phyloP scores from a whole-genome alignment of 2,888 invertebrate genomes.

The Lapara coniferarum region DNA sequence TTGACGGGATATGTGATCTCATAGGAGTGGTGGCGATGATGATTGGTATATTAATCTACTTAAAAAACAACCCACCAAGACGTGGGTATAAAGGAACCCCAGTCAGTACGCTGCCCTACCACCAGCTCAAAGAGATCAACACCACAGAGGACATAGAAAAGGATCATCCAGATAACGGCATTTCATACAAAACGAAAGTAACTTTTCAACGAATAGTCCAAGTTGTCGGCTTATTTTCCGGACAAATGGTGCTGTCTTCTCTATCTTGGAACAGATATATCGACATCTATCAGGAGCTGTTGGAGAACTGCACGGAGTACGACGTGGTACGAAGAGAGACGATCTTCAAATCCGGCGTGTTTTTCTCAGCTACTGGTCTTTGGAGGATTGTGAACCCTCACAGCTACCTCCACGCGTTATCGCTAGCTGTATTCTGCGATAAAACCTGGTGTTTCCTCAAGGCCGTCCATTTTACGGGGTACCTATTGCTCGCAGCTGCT shows the following conservation, averaged over 20 bases:
- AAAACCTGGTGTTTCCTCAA: constrained; percentile 90
- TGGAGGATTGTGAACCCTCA: constrained; percentile 93
- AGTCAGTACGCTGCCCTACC: constrained; percentile 82
- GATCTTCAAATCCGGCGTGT: constrained; percentile 88
- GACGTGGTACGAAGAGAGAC: constrained; percentile 78
- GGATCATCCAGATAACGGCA: constrained; percentile 76
- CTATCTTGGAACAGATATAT: constrained; percentile 94
- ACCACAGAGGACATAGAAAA: constrained; percentile 76
- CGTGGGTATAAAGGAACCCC: constrained; percentile 87
- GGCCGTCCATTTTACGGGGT: constrained; percentile 88
- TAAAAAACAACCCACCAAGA: constrained; percentile 89
- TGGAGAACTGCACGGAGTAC: constrained; percentile 85
- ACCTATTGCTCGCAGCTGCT: constrained; percentile 86
- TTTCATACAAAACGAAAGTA: constrained; percentile 87
- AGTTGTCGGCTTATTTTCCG: constrained; percentile 86
- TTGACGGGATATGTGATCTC: constrained; percentile 92
- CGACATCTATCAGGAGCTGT: constrained; percentile 89
- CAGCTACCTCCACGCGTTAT: constrained; percentile 88
- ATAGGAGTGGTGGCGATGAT: constrained; percentile 89
- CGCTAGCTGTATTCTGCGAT: constrained; percentile 91
- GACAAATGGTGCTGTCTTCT: constrained; percentile 89
- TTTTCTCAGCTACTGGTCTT: constrained; percentile 88
- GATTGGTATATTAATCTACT: constrained; percentile 86
- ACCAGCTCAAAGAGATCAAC: constrained; percentile 74
- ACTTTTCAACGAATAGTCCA: constrained; percentile 86